Evolutionary conservation across 2,888 invertebrate species (phyloP).

Genomic region (Mimachlamys varia): DNA sequence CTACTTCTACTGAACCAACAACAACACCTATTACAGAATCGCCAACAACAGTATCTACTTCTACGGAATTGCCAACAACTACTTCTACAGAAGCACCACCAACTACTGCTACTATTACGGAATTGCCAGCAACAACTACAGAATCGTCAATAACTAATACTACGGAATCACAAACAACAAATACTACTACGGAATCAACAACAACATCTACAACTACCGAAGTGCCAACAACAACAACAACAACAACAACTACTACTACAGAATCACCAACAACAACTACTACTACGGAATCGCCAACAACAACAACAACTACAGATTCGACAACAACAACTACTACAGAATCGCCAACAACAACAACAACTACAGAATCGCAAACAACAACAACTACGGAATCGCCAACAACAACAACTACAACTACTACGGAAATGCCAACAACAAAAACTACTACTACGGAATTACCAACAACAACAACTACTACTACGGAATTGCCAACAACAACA

Average conservation of each 20-base stretch:
- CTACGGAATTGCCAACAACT: background rate
- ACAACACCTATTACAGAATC: background rate
- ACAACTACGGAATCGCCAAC: constrained; percentile 36
- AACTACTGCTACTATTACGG: constrained; percentile 44
- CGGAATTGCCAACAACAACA: constrained; percentile 23
- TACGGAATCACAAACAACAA: constrained; percentile 43
- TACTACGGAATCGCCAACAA: background rate
- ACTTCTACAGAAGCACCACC: background rate
- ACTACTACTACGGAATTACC: constrained; percentile 19
- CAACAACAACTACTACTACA: constrained; percentile 37
- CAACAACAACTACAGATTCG: no score
- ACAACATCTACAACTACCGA: constrained; percentile 42
- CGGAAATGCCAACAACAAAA: background rate
- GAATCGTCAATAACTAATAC: constrained; percentile 39
- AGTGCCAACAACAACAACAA: no score
- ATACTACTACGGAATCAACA: constrained; percentile 40
- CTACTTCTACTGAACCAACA: background rate
- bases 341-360: no score
- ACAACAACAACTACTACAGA: constrained; percentile 37
- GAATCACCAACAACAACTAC: constrained; percentile 29
- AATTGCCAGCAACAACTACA: constrained; percentile 32
- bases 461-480: constrained; percentile 40
- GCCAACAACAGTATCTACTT: background rate
- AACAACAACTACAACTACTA: constrained; percentile 34
- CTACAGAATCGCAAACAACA: background rate